Evolutionary conservation across 1,140 invertebrate species (phyloP).

Genomic region (Drosophila novamexicana): DNA sequence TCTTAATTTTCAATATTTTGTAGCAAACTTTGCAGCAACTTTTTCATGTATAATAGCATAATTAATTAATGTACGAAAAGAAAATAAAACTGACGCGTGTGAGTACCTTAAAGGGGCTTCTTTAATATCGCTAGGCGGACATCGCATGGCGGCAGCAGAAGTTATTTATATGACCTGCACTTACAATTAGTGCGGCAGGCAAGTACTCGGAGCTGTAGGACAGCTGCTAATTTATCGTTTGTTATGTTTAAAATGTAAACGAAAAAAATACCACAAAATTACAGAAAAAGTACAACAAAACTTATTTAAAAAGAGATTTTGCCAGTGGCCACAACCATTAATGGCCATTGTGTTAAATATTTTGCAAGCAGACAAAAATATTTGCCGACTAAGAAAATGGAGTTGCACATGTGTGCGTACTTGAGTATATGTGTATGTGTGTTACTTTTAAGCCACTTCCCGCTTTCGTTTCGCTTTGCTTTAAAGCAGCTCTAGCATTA

Average conservation of each 20-base stretch:
- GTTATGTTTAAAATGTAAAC: slow-evolving; percentile 70
- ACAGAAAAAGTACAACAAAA: slow-evolving; percentile 25
- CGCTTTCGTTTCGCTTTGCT: slow-evolving; percentile 39
- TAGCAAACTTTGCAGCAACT: slow-evolving; percentile 52
- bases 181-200: slow-evolving; percentile 71
- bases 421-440: slow-evolving; percentile 29
- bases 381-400: slow-evolving; percentile 68
- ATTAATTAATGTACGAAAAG: slow-evolving; percentile 58
- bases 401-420: slow-evolving; percentile 22
- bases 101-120: slow-evolving; percentile 37
- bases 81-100: slow-evolving; percentile 11
- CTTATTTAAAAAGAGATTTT: slow-evolving; percentile 47
- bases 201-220: slow-evolving; percentile 61
- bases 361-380: slow-evolving; percentile 76
- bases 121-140: slow-evolving; percentile 36
- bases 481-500: slow-evolving; percentile 74
- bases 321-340: slow-evolving; percentile 61
- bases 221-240: slow-evolving; percentile 74
- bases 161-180: slow-evolving; percentile 67
- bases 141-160: slow-evolving; percentile 38
- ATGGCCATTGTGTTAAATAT: slow-evolving; percentile 73
- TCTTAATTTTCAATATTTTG: slow-evolving; percentile 77
- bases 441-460: slow-evolving; percentile 68
- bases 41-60: slow-evolving; percentile 65
- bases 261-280: slow-evolving; percentile 25